Base-by-base conservation (phyloP, 64 coral and sea anemone species). In the Astreopora myriophthalma region DNA sequence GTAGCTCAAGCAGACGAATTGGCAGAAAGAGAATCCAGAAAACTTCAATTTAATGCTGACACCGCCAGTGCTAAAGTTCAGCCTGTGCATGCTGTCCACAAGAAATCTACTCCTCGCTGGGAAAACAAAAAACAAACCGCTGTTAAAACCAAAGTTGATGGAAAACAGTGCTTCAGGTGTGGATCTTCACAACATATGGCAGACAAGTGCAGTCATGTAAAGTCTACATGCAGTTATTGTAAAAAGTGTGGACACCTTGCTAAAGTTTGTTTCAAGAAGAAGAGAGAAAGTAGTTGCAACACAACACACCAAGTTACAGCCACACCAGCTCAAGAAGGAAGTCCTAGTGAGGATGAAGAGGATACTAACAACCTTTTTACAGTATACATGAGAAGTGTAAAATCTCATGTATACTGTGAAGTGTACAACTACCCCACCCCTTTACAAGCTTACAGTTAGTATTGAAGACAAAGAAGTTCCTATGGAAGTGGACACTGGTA, bases 401-500 rank as follows among this genome's bases (percentile, higher is more conserved):
- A 87, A 31, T 40, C 52, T 42, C 73, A n/a, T n/a, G n/a, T n/a
- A n/a, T n/a, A n/a, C 39, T 48, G 24, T 8, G 1, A 62, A 22
- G 61, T 6, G 3, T 27, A 66, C 62, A 66, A 24, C 24, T 26
- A 66, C 62, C 22, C 48, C 79, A 26, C 58, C 71, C 11, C 29
- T 79, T 42, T 87, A 93, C 91, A 93, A 87, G 49, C 76, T 93
- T 71, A 72, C 71, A 36, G 84, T 87, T 66, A 58, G 1, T 87
- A 67, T 87, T 93, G 57, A 87, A 19, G 71, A 65, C 3, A 39
- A 40, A 27, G 34, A 63, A 26, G 52, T 87, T 80, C 25, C 39
- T 9, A 93, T 93, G 91, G 91, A 93, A 93, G 33, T 93, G 1
- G 84, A 87, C 20, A 88, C 91, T 46, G 58, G 84, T 39, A 87